Percentiles rank a stretch among this genome's conserved stretches.
Evolutionary conservation across 2,797 vertebrate genomes (phyloP).

Genomic region (Eulemur rubriventer): DNA sequence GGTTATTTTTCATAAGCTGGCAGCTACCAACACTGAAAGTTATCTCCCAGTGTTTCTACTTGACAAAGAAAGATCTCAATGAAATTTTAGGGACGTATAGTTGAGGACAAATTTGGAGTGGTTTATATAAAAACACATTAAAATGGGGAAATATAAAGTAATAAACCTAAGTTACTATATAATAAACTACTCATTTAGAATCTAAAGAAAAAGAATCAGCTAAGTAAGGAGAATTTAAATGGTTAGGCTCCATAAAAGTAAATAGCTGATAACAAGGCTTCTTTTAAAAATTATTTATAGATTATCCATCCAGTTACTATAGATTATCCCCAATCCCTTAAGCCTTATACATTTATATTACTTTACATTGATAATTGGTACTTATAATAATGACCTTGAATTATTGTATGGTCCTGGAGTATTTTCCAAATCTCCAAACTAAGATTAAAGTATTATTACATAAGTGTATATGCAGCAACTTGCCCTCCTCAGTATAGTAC

Average conservation of each 20-base stretch:
- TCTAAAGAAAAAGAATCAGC: background rate
- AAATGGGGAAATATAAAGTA: background rate
- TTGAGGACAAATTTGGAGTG: background rate
- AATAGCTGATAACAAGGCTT: background rate
- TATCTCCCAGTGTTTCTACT: background rate
- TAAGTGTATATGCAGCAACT: background rate
- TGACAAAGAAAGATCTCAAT: background rate
- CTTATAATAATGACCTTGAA: constrained; percentile 43
- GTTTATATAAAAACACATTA: background rate
- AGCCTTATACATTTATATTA: background rate
- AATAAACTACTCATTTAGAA: background rate
- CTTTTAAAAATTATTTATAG: background rate
- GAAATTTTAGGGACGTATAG: background rate
- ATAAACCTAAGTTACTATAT: background rate
- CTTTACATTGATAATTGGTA: background rate
- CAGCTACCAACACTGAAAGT: background rate
- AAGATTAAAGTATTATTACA: background rate
- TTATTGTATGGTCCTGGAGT: background rate
- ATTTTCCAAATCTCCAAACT: constrained; percentile 52
- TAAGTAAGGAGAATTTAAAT: background rate
- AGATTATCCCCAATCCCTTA: background rate
- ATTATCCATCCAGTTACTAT: background rate
- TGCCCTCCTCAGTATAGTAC: background rate
- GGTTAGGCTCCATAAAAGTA: background rate
- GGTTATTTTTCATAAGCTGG: background rate